Evolutionary conservation across 1,140 invertebrate genomes (phyloP).

Genomic region (Trichonephila clavata): DNA sequence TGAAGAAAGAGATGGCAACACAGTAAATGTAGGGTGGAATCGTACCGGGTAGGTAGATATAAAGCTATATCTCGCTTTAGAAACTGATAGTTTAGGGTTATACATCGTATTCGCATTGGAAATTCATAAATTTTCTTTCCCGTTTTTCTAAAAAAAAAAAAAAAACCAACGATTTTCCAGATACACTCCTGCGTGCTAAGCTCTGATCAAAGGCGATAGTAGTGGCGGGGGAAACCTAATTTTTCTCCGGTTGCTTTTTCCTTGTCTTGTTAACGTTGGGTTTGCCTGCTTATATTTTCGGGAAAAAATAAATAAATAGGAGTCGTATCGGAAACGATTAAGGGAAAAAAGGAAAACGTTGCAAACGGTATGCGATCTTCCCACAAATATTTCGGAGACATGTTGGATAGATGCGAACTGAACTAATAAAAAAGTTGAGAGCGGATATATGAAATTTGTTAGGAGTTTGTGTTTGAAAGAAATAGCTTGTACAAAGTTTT

Average conservation of each 20-base stretch:
- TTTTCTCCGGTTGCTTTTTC: background rate
- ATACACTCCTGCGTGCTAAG: background rate
- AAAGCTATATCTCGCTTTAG: slow-evolving; percentile 8
- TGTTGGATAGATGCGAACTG: background rate
- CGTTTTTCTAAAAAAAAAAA: background rate
- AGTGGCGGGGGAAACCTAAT: background rate
- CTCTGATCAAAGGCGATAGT: slow-evolving; percentile 21
- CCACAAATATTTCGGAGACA: background rate
- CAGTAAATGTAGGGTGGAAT: background rate
- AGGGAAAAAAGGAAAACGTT: background rate
- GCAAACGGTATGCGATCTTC: background rate
- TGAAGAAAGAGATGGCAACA: background rate
- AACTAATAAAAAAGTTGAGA: background rate
- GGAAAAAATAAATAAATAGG: background rate
- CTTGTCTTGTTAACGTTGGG: slow-evolving; percentile 16
- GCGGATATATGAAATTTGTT: background rate
- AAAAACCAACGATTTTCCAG: background rate
- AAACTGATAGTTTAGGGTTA: slow-evolving; percentile 59
- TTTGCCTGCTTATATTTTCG: background rate
- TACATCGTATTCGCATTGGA: slow-evolving; percentile 40
- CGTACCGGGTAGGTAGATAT: background rate
- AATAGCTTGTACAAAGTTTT: background rate
- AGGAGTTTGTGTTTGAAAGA: too few species aligned
- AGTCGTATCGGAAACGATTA: slow-evolving; percentile 27
- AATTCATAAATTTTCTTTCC: slow-evolving; percentile 56